Evolutionary conservation across 30 jellyfish, hydroid and myxozoan species (phyloP).

Genomic region (Cassiopea xamachana): DNA sequence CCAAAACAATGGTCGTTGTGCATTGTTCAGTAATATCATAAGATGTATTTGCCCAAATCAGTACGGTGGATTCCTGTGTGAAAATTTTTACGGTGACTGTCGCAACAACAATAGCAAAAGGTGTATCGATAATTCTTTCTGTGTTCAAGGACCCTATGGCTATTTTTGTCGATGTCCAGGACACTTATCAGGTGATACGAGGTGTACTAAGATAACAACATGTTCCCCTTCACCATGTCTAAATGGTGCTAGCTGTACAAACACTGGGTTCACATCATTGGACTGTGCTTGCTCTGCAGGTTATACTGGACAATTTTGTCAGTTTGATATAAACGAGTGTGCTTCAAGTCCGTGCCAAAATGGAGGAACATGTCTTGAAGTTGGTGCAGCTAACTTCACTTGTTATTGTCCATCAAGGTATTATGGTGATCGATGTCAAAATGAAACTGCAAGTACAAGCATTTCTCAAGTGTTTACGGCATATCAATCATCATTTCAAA

Average conservation of each 20-base stretch:
- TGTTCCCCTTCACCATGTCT: slow-evolving; percentile 76
- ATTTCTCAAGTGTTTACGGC: background rate
- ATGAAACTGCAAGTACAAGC: slow-evolving; percentile 1
- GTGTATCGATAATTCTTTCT: slow-evolving; percentile 41
- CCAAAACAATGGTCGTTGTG: slow-evolving; percentile 77
- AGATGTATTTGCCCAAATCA: slow-evolving; percentile 71
- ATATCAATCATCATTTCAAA: background rate
- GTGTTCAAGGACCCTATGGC: slow-evolving; percentile 71
- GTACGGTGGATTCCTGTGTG: slow-evolving; percentile 76
- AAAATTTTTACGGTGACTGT: slow-evolving; percentile 78
- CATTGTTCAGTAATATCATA: slow-evolving; percentile 9
- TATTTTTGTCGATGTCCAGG: slow-evolving; percentile 82
- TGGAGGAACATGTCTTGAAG: slow-evolving; percentile 81
- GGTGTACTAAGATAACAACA: slow-evolving; percentile 54
- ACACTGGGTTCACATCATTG: background rate
- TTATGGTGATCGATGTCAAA: slow-evolving; percentile 69
- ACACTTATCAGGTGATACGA: slow-evolving; percentile 73
- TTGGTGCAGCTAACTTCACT: slow-evolving; percentile 16
- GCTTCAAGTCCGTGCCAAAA: slow-evolving; percentile 71
- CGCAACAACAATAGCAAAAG: slow-evolving; percentile 62
- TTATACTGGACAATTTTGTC: slow-evolving; percentile 83
- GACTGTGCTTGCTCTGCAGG: slow-evolving; percentile 84
- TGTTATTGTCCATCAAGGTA: slow-evolving; percentile 75
- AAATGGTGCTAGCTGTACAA: slow-evolving; percentile 66
- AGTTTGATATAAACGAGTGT: slow-evolving; percentile 77